Evolutionary conservation across 1,140 invertebrate genomes (phyloP), one percentile per base, ranked within the genome.

Genomic region (Matsumurasca onukii): DNA sequence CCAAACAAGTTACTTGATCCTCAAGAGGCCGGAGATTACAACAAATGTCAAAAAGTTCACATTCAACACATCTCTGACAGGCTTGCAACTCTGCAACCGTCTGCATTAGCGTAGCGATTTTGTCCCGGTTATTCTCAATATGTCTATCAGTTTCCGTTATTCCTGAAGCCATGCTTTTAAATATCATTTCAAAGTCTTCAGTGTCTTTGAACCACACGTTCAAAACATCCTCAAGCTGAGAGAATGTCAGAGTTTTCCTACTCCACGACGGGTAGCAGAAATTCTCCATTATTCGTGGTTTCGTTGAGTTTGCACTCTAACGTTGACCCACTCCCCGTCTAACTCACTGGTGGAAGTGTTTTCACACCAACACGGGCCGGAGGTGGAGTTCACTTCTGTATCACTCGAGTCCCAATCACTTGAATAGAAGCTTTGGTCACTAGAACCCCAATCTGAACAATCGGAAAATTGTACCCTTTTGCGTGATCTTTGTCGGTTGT

Each of bases 31-130:
- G n/a, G 3, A 51, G n/a, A 20, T 51, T 22, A 51, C 49, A 51
- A 20, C 49, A 51, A 20, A 51, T 17, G n/a, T 51, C 49, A 51
- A 20, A n/a, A 5, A 51, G 3, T 51, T 51, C 17, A 22, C 49
- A 51, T 20, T 20, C 3, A 20, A 51, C 3, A 12, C n/a, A 9
- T 51, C 24, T 51, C n/a, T 51, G 49, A 12, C 17, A 20, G 3
- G 49, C 49, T 51, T 51, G 49, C n/a, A 51, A 20, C n/a, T 51
- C 49, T 51, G n/a, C 24, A 51, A 17, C n/a, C n/a, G n/a, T n/a
- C n/a, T n/a, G n/a, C n/a, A n/a, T n/a, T n/a, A 51, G 5, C 49
- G 5, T 3, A 20, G 3, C n/a, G 24, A 51, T 22, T 51, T 20
- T 51, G 3, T 51, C 3, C 24, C 24, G 49, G n/a, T 51, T 51